Percentiles rank a stretch among this genome's conserved stretches.
Evolutionary conservation across 2,797 vertebrate species (phyloP).

Genomic region (Echeneis naucrates): DNA sequence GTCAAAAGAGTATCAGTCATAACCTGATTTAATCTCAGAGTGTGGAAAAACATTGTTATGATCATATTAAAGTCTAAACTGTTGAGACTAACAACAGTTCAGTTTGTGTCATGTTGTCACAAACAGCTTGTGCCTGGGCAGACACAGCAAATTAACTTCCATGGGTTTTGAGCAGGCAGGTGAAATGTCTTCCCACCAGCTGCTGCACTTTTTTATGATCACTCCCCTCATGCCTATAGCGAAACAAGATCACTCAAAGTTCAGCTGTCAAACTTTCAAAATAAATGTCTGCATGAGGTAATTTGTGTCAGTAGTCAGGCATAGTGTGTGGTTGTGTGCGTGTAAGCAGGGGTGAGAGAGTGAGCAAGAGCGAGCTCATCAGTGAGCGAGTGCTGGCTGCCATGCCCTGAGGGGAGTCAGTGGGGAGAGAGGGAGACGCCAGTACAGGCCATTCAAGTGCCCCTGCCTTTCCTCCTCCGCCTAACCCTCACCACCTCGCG

Average conservation of each 20-base stretch:
- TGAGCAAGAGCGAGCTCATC: slow-evolving; percentile 67
- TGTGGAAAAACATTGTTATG: slow-evolving; percentile 20
- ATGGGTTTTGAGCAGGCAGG: slow-evolving; percentile 65
- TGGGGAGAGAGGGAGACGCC: slow-evolving; percentile 76
- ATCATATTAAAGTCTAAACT: slow-evolving; percentile 38
- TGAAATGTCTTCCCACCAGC: slow-evolving; percentile 74
- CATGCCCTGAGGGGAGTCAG: slow-evolving; percentile 78
- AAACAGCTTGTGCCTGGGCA: slow-evolving; percentile 47
- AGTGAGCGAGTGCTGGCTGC: slow-evolving; percentile 76
- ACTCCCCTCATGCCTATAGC: slow-evolving; percentile 73
- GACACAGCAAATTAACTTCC: slow-evolving; percentile 64
- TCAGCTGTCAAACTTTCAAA: slow-evolving; percentile 83
- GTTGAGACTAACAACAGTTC: slow-evolving; percentile 22
- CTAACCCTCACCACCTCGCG: slow-evolving; percentile 77
- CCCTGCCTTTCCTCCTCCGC: slow-evolving; percentile 74
- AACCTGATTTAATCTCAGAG: slow-evolving; percentile 15
- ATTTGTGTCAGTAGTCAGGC: slow-evolving; percentile 79
- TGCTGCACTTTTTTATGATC: slow-evolving; percentile 73
- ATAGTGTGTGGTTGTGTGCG: slow-evolving; percentile 36
- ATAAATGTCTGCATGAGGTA: slow-evolving; percentile 81
- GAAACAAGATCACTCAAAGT: slow-evolving; percentile 82
- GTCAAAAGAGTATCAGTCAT: slow-evolving; percentile 19
- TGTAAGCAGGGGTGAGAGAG: slow-evolving; percentile 20
- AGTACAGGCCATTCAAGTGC: slow-evolving; percentile 81
- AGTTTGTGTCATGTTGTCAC: slow-evolving; percentile 33